Base-by-base conservation (phyloP, 2,888 invertebrate species). In the Scelioninae gen. 2 region DNA sequence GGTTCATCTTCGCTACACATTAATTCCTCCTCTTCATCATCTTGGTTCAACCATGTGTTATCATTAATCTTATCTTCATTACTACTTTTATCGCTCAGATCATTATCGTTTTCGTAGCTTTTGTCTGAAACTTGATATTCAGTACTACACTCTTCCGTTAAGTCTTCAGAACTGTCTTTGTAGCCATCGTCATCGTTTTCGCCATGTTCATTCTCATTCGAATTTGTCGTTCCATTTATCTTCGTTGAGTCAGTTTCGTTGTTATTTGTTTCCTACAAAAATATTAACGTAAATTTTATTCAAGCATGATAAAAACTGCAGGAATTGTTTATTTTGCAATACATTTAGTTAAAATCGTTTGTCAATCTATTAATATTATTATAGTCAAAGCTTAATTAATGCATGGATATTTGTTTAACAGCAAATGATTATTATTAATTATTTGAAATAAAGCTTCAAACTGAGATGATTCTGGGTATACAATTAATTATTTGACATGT, bases 171-270 rank as follows among this genome's bases (percentile, higher is more conserved):
- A 28, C 50, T 61, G 45, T 73, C 69, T 52, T 65, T 69, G 15
- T 50, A 61, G 35, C 22, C 22, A 25, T 33, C 33, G 2, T 76
- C 74, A 9, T 75, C 73, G 6, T 74, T 35, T 3, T 70, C 55
- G n/a, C 77, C 43, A 9, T 75, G 72, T 6, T 73, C 67, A 15
- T 63, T 74, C 16, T 60, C 55, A 35, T 74, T 70, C 35, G 45
- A 71, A 43, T 71, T 72, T 22, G 73, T 58, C n/a, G 89, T 28
- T 89, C 89, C 76, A n/a, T 61, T 84, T 82, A 25, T 78, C 74
- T 55, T 61, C 74, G 67, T 73, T 75, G 60, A 69, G 39, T 46
- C 68, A 46, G 25, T 31, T 69, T 69, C 68, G 50, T 67, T 67
- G 60, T 61, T 52, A 45, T 68, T 61, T 45, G 60, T 69, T 53